Conservation (phyloP, 2,888 invertebrate genomes). For the Phytoseiulus persimilis region DNA sequence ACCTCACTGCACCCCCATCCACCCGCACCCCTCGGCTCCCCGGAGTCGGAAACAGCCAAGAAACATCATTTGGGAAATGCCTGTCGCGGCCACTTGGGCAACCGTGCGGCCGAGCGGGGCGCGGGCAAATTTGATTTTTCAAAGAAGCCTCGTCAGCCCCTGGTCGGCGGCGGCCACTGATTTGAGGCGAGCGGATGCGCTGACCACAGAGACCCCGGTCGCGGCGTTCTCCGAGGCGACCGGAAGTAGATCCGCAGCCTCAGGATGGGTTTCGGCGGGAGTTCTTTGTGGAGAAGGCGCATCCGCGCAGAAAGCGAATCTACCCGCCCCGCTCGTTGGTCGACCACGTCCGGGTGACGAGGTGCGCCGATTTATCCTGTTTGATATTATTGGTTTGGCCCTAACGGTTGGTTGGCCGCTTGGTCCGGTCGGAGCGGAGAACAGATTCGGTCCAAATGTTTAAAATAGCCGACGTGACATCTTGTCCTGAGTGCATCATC, state of each 20-base stretch:
- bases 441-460: not conserved
- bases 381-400: not conserved
- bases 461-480: slow-evolving; percentile 5
- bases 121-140: slow-evolving; percentile 36
- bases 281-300: no score
- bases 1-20: not conserved
- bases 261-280: not conserved
- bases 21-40: not conserved
- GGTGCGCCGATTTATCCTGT: not conserved
- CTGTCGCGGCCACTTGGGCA: slow-evolving; percentile 22
- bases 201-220: not conserved
- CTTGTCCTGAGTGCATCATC: not conserved
- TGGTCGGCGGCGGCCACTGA: not conserved
- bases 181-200: not conserved
- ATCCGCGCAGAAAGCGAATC: no score
- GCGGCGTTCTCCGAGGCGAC: not conserved
- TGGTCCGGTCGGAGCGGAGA: not conserved
- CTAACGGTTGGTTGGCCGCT: not conserved
- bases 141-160: not conserved
- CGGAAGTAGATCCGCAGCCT: not conserved
- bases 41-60: not conserved
- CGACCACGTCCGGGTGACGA: not conserved
- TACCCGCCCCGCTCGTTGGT: not conserved
- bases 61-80: slow-evolving; percentile 33
- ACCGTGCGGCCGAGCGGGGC: not conserved